Percentiles rank a stretch among this genome's conserved stretches.
Conservation (phyloP, 2,113 vertebrate genomes). For the Macrotis lagotis region DNA sequence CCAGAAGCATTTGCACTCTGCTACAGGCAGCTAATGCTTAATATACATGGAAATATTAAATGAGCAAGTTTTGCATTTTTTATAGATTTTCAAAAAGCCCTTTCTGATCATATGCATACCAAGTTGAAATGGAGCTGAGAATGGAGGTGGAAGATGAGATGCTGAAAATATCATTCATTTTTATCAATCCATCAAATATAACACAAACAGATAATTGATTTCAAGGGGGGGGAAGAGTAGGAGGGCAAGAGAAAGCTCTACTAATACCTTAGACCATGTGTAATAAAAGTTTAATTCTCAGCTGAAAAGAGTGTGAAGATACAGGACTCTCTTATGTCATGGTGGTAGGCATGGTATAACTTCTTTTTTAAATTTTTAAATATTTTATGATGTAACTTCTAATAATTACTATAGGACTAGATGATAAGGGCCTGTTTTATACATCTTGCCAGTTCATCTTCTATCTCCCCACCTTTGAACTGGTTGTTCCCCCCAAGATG, state of each 20-base stretch:
- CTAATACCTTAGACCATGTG: conserved; percentile 23
- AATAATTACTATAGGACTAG: not conserved
- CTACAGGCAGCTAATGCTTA: conserved; percentile 29
- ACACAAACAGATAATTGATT: not conserved
- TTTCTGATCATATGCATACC: conserved; percentile 28
- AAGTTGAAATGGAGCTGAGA: conserved; percentile 33
- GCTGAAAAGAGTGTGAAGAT: conserved; percentile 27
- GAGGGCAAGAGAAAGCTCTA: not conserved
- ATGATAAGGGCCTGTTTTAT: not conserved
- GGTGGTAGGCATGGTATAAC: no score
- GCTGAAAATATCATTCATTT: conserved; percentile 12
- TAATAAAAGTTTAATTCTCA: conserved; percentile 14
- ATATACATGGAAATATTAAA: conserved; percentile 13
- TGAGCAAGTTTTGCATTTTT: not conserved
- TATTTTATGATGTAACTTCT: no score
- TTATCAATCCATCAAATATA: not conserved
- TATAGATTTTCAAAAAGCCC: conserved; percentile 39
- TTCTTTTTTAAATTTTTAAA: no score
- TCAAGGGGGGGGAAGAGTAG: not conserved
- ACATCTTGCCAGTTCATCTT: not conserved
- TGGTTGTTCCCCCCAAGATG: no score
- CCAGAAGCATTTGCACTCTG: conserved; percentile 10
- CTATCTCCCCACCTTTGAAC: not conserved
- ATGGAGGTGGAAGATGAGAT: conserved; percentile 10
- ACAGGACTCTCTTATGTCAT: not conserved